Percentiles rank a stretch among this genome's conserved stretches.
These are phyloP conservation scores for Lagenorhynchus albirostris DNA, from an alignment of 2,113 vertebrate species.

Conservation along the genomic window DNA sequence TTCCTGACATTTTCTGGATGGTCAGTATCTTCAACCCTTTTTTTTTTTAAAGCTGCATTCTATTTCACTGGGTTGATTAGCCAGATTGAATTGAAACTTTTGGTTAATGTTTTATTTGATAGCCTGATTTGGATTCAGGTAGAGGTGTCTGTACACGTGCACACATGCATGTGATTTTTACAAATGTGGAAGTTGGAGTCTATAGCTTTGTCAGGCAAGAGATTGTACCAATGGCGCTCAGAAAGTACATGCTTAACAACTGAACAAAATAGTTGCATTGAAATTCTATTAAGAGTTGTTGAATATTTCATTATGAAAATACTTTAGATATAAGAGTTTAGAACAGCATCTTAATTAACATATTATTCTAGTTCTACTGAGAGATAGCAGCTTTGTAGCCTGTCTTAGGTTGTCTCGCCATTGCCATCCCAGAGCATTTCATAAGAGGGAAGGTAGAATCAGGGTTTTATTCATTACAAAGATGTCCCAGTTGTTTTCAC, in stretches of 20 bases:
- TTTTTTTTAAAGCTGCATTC: neutral
- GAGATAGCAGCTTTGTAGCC: neutral
- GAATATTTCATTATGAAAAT: neutral
- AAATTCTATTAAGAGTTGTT: neutral
- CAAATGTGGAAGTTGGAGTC: neutral
- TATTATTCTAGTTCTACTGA: neutral
- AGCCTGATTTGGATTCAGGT: neutral
- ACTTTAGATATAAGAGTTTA: neutral
- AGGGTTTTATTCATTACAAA: neutral
- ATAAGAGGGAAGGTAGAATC: neutral
- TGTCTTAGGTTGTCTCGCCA: neutral
- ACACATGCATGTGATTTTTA: neutral
- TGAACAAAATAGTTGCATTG: neutral
- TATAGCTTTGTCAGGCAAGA: neutral
- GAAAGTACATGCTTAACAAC: neutral
- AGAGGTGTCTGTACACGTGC: neutral
- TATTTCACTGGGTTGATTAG: neutral
- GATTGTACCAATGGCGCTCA: neutral
- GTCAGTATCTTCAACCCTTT: neutral
- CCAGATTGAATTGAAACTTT: neutral
- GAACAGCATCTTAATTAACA: neutral
- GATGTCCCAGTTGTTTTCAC: neutral
- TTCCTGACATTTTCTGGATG: slow-evolving; percentile 3
- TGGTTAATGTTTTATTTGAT: neutral
- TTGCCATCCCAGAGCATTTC: neutral